Conservation (phyloP, 53 echinoderm and acorn worm genomes). For the Temnopleurus reevesii region DNA sequence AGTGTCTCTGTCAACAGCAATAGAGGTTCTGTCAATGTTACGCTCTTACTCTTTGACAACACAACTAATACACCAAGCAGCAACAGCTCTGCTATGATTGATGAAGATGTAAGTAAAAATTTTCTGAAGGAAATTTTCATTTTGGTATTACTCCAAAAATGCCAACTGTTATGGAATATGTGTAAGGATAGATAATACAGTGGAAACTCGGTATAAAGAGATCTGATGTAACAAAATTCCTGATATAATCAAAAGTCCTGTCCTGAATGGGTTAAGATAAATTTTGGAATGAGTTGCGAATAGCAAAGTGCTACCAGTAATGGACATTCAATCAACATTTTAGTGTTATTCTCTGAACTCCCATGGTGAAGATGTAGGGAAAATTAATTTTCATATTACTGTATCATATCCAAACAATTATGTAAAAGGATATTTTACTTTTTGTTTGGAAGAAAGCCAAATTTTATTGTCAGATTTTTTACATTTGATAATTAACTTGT, state of each 20-base stretch:
- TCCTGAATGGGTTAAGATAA: neutral
- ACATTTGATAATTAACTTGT: too few relatives aligned
- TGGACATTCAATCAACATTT: too few relatives aligned
- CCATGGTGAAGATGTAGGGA: too few relatives aligned
- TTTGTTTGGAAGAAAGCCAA: too few relatives aligned
- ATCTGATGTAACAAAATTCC: neutral
- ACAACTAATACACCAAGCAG: constrained; percentile 42
- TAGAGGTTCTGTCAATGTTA: constrained; percentile 67
- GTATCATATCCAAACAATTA: too few relatives aligned
- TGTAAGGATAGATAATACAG: neutral
- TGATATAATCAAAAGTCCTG: neutral
- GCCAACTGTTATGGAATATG: too few relatives aligned
- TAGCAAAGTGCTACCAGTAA: too few relatives aligned
- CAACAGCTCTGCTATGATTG: constrained; percentile 48
- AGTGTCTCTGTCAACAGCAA: constrained; percentile 57
- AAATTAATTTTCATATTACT: too few relatives aligned
- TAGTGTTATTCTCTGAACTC: too few relatives aligned
- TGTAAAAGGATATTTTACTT: too few relatives aligned
- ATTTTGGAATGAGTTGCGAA: too few relatives aligned
- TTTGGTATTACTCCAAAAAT: neutral
- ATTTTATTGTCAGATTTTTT: too few relatives aligned
- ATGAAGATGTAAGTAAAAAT: constrained; percentile 78
- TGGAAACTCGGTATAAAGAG: neutral
- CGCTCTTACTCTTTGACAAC: constrained; percentile 69
- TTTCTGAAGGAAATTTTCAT: neutral